A percentile compares a stretch with the other conserved stretches of the same genome.
These are phyloP conservation scores for Linepithema humile DNA, from an alignment of 1,140 invertebrate species.

Conservation along the genomic window DNA sequence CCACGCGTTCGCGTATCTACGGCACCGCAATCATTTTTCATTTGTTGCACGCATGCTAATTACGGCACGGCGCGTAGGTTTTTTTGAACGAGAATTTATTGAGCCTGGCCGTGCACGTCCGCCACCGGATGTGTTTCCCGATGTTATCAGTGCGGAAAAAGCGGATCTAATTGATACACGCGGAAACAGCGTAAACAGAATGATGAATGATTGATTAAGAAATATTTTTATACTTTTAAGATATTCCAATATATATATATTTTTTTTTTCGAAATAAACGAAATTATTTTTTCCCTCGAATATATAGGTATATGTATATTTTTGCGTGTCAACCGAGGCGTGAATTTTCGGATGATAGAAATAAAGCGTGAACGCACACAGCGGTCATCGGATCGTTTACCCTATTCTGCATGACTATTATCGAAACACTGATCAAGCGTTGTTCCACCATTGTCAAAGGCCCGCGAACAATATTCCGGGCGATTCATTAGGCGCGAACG, in stretches of 20 bases:
- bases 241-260: not conserved
- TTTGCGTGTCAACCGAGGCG: too few species aligned
- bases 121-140: not conserved
- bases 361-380: not conserved
- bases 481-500: constrained; percentile 52
- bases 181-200: not conserved
- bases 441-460: not conserved
- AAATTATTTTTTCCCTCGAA: not conserved
- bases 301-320: too few species aligned
- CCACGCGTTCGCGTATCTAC: constrained; percentile 26
- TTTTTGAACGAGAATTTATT: constrained; percentile 53
- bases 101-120: not conserved
- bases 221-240: not conserved
- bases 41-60: constrained; percentile 48
- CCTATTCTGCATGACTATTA: not conserved
- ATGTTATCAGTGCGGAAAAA: constrained; percentile 32
- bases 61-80: constrained; percentile 28
- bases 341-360: not conserved
- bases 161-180: constrained; percentile 46
- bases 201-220: constrained; percentile 23
- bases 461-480: constrained; percentile 29
- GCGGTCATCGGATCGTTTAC: not conserved
- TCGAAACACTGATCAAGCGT: not conserved
- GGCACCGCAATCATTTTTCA: constrained; percentile 46
- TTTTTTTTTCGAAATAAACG: not conserved